phyloP scores from a whole-genome alignment of 2,113 vertebrate species.

The Guaruba guarouba region DNA sequence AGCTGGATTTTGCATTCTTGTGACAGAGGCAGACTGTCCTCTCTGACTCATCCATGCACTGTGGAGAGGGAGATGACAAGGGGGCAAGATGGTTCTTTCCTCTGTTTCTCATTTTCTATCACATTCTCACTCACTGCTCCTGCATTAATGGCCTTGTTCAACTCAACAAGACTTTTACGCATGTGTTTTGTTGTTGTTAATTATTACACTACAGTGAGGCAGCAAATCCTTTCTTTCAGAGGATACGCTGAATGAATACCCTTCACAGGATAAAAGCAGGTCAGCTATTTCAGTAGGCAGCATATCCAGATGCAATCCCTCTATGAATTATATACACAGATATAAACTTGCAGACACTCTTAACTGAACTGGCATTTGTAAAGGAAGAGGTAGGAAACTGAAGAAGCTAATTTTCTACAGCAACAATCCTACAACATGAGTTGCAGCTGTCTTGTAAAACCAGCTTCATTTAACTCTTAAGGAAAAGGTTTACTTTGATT shows the following conservation, averaged over 20 bases:
- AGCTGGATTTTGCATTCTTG: background rate
- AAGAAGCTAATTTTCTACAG: background rate
- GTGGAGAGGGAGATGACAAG: background rate
- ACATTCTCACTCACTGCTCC: background rate
- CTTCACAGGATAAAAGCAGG: constrained; percentile 28
- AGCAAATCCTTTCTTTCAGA: constrained; percentile 1
- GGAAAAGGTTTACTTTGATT: constrained; percentile 3
- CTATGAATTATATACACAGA: constrained; percentile 51
- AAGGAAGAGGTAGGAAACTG: background rate
- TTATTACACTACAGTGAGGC: background rate
- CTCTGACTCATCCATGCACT: background rate
- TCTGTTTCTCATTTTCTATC: background rate
- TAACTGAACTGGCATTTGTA: background rate
- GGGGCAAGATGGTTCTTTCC: background rate
- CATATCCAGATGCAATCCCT: constrained; percentile 36
- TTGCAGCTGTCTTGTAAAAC: background rate
- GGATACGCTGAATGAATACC: background rate
- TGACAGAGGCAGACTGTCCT: background rate
- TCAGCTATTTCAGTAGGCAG: constrained; percentile 48
- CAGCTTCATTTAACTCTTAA: background rate
- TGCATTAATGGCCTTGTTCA: background rate
- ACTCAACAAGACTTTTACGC: background rate
- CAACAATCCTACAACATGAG: background rate
- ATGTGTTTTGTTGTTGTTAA: background rate
- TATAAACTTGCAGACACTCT: background rate